These are phyloP conservation scores for Allacma fusca DNA, from an alignment of 2,888 invertebrate species.

Conservation along the genomic window DNA sequence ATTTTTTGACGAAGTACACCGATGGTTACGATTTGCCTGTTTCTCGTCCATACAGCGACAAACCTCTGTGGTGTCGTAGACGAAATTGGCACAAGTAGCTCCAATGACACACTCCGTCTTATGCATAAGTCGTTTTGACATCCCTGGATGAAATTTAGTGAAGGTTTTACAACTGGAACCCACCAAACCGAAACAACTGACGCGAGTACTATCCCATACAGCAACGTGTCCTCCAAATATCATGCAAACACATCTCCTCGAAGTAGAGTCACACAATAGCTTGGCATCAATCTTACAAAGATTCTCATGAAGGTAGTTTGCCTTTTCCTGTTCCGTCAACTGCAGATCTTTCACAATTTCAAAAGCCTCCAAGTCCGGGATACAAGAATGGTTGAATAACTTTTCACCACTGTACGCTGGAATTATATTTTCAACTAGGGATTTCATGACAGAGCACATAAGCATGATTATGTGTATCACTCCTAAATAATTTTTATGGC, in stretches of 20 bases:
- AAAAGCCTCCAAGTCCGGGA: neutral
- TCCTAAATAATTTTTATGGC: no score
- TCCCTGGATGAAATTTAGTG: slow-evolving; percentile 14
- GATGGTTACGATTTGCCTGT: no score
- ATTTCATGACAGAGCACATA: no score
- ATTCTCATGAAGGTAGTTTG: neutral
- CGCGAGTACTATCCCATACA: neutral
- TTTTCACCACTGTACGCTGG: slow-evolving; percentile 9
- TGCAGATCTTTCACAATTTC: slow-evolving; percentile 3
- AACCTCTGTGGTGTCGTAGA: slow-evolving; percentile 20
- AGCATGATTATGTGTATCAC: no score
- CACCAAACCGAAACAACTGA: neutral
- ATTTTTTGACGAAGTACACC: no score
- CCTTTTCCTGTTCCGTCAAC: neutral
- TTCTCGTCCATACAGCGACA: neutral
- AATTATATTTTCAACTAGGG: slow-evolving; percentile 8
- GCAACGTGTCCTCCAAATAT: slow-evolving; percentile 6
- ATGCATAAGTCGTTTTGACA: neutral
- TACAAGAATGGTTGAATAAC: slow-evolving; percentile 11
- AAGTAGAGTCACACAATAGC: neutral
- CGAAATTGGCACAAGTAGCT: slow-evolving; percentile 25
- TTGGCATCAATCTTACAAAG: neutral
- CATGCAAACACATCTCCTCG: slow-evolving; percentile 9
- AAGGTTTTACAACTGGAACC: slow-evolving; percentile 2
- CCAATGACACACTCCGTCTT: slow-evolving; percentile 11